A percentile compares a stretch with the other conserved stretches of the same genome.
Evolutionary conservation across 2,113 vertebrate genomes (phyloP).

Genomic region (Monopterus albus): DNA sequence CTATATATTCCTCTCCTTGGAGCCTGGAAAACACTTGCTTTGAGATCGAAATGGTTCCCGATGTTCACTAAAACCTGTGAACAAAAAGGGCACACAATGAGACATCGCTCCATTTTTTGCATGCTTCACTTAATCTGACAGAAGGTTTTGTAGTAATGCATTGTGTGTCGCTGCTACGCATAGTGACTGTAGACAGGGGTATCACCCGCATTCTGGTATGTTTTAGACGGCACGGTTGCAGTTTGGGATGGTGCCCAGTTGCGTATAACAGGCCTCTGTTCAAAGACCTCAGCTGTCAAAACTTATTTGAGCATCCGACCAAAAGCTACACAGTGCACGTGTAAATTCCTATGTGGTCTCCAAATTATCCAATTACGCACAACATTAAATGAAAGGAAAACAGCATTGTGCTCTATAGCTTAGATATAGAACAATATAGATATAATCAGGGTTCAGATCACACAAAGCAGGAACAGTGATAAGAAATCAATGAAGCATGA

Average conservation of each 20-base stretch:
- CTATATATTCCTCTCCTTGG: constrained; percentile 98
- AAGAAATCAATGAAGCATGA: constrained; percentile 31
- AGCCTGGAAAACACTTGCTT: constrained; percentile 97
- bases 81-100: constrained; percentile 47
- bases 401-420: not conserved
- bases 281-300: constrained; percentile 46
- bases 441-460: not conserved
- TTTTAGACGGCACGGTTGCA: constrained; percentile 43
- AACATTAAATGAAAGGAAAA: not conserved
- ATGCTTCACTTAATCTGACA: constrained; percentile 37
- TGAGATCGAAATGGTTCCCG: constrained; percentile 98
- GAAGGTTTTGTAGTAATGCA: constrained; percentile 12
- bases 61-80: constrained; percentile 98
- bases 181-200: constrained; percentile 14
- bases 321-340: constrained; percentile 17
- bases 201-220: constrained; percentile 25
- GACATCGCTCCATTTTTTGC: constrained; percentile 8
- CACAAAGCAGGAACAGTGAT: not conserved
- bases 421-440: too few relatives aligned
- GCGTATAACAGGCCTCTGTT: constrained; percentile 45
- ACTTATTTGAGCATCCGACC: constrained; percentile 25
- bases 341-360: constrained; percentile 10
- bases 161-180: constrained; percentile 20
- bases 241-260: constrained; percentile 49
- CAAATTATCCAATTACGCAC: constrained; percentile 46